Base-by-base conservation (phyloP, 2,797 vertebrate genomes). In the Hapalemur alaotrensis region DNA sequence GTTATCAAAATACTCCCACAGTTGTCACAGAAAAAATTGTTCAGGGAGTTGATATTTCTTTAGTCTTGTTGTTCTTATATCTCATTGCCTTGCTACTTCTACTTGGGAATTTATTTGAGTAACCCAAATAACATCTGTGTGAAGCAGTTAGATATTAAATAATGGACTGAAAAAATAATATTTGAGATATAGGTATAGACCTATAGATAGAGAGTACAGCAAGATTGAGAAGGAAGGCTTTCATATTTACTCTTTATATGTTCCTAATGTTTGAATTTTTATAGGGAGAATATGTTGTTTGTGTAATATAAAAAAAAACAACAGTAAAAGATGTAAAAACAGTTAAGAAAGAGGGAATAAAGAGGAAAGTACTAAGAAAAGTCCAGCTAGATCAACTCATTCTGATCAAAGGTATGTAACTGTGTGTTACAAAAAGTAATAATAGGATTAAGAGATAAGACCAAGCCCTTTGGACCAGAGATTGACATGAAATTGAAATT, bases 1-100 rank as follows among this genome's bases (percentile, higher is more conserved):
- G 86, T 97, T 98, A 98, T 97, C 97, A 96, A 97, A 98, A 97
- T 84, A 94, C 94, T 96, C 96, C 96, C 93, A 87, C 96, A 97
- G 97, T 73, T 96, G 95, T 94, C 96, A 95, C 89, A 93, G 95
- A 83, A 79, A 63, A 87, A 90, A 86, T 32, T 97, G 93, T 94
- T 91, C 70, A 72, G n/a, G 61, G 63, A 89, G 76, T 79, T 70
- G 65, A 28, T 89, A 32, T 35, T 82, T 90, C 91, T 92, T 92
- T 95, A 86, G 82, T 88, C 88, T 95, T 50, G 0, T 41, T 83
- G 57, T 82, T 69, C 35, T 70, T 89, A 4, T 43, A 63, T 61
- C 73, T 88, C 50, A 43, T 70, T 67, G 57, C 48, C 59, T 97
- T 92, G 48, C 35, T 7, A 83, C 50, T 95, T 96, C 20, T 30